Evolutionary conservation across 2,888 invertebrate genomes (phyloP), one percentile per base, ranked within the genome.

Genomic region (Mythimna loreyi): DNA sequence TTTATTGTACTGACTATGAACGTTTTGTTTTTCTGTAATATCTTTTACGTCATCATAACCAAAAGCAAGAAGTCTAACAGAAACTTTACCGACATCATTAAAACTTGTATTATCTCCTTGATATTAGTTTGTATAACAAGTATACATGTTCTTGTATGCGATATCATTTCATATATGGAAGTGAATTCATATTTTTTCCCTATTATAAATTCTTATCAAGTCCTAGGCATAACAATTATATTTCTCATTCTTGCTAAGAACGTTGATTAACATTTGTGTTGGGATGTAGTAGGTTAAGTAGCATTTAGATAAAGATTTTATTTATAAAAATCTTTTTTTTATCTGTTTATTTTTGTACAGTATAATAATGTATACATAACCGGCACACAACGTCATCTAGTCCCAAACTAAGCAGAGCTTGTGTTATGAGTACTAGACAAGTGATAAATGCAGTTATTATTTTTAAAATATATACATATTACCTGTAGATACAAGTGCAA

Each of bases 91-190:
- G 58, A 78, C 16, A 69, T 86, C 3, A 49, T 88, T 8, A 82
- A 68, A 52, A 85, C 75, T 8, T 80, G 77, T 70, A 36, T 89
- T 0, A 87, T 93, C 0, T 87, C 89, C 0, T 91, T 91, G 36
- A 80, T 91, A 9, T 79, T 94, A n/a, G 83, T 93, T 3, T 86
- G 87, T 43, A 87, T 92, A 13, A 87, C 90, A 0, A 91, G 92
- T 77, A 67, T 93, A 9, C 93, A 93, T 76, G 89, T 93, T 1
- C 82, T 93, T 1, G 13, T 88, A 1, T 90, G 87, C 0, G 93
- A 93, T 78, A 60, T 91, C 1, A 67, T 86, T 0, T 75, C 86
- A 1, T 81, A 62, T 43, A 59, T 80, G 7, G 68, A 61, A 6
- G 36, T 55, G 0, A 19, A 7, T n/a, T 11, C 72, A 0, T 5